phyloP scores from a whole-genome alignment of 2,888 invertebrate species.

The Latheticus oryzae region DNA sequence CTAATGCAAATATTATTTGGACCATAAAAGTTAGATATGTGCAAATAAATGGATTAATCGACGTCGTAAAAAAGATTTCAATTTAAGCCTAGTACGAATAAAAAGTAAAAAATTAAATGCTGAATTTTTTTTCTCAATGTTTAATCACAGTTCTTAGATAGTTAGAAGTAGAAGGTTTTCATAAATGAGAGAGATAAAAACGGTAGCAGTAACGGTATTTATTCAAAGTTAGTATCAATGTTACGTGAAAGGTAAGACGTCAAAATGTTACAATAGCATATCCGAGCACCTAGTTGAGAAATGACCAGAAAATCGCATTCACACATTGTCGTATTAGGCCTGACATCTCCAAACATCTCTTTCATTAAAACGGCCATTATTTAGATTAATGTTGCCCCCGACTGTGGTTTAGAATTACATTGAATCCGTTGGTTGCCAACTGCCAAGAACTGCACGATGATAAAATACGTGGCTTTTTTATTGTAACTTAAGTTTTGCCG shows the following conservation, averaged over 20 bases:
- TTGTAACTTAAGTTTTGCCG: constrained; percentile 59
- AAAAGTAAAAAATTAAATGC: too few species aligned
- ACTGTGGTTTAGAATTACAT: constrained; percentile 65
- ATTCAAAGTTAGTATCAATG: neutral
- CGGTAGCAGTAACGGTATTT: neutral
- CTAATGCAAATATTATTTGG: too few species aligned
- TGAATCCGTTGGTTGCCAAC: constrained; percentile 61
- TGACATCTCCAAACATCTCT: constrained; percentile 67
- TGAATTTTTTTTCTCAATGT: neutral
- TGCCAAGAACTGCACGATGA: constrained; percentile 59
- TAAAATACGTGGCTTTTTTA: constrained; percentile 61
- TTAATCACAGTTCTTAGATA: neutral
- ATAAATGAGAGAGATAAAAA: neutral
- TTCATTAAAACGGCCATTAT: constrained; percentile 66
- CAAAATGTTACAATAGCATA: constrained; percentile 16
- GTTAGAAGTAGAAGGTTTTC: neutral
- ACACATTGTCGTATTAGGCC: constrained; percentile 68
- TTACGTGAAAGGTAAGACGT: constrained; percentile 27
- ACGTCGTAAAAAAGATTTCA: too few species aligned
- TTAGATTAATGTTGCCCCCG: constrained; percentile 67
- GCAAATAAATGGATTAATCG: too few species aligned
- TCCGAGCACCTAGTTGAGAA: constrained; percentile 59
- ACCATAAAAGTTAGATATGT: too few species aligned
- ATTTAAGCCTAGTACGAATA: too few species aligned
- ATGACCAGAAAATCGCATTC: constrained; percentile 66